Conservation (phyloP, 2,113 vertebrate species). For the Nyctereutes procyonoides region DNA sequence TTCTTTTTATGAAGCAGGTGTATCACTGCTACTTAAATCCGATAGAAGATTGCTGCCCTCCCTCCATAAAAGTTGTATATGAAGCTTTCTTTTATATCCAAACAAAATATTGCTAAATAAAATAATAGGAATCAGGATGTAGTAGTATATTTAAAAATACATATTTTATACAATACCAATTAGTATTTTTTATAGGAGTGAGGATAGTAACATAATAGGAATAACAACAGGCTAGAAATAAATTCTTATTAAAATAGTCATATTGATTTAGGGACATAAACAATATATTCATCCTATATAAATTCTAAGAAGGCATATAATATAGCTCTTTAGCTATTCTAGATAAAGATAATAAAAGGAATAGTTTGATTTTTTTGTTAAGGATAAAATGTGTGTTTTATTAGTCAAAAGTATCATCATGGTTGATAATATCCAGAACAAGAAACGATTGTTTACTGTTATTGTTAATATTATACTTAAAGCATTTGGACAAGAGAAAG, state of each 20-base stretch:
- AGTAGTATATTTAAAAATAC: background rate
- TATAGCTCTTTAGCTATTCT: background rate
- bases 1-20: slow-evolving; percentile 16
- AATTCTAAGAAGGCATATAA: background rate
- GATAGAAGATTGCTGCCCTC: background rate
- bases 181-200: background rate
- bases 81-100: background rate
- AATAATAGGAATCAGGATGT: background rate
- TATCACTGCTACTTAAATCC: background rate
- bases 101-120: background rate
- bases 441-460: slow-evolving; percentile 5
- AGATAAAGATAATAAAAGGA: slow-evolving; percentile 4
- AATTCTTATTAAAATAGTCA: background rate
- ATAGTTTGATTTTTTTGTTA: background rate
- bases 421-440: background rate
- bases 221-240: slow-evolving; percentile 13
- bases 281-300: background rate
- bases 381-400: slow-evolving; percentile 32
- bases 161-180: background rate
- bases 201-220: background rate
- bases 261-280: background rate
- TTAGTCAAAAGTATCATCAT: background rate
- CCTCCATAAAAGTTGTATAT: background rate
- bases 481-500: slow-evolving; percentile 18
- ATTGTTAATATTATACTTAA: background rate